A percentile compares a stretch with the other conserved stretches of the same genome.
These are phyloP conservation scores for Cantharis flavilabris DNA, from an alignment of 2,888 invertebrate genomes.

Conservation along the genomic window DNA sequence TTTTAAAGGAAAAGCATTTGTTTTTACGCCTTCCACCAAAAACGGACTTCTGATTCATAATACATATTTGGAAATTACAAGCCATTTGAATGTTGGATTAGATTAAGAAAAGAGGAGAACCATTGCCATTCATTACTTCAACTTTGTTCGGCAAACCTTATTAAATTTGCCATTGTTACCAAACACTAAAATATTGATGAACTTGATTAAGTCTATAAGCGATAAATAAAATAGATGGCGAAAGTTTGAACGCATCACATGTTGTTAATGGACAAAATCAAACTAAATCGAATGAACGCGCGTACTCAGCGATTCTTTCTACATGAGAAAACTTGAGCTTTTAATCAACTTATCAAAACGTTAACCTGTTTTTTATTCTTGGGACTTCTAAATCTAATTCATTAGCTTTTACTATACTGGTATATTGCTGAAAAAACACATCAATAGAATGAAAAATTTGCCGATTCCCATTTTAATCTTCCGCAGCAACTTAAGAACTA, in stretches of 20 bases:
- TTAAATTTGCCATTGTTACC: not conserved
- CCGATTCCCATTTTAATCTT: not conserved
- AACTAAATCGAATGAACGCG: conserved; percentile 7
- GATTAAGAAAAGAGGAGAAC: not conserved
- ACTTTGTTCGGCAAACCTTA: not conserved
- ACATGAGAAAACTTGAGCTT: not conserved
- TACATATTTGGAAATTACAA: not conserved
- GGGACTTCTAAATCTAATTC: conserved; percentile 14
- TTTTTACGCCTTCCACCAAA: not conserved
- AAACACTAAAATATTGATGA: not conserved
- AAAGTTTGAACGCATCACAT: conserved; percentile 1
- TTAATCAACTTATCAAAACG: conserved; percentile 22
- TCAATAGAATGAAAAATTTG: not conserved
- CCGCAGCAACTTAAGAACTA: not conserved
- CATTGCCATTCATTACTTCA: not conserved
- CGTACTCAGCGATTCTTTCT: conserved; percentile 3
- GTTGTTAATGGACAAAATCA: not conserved
- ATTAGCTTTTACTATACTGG: not conserved
- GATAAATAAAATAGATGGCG: not conserved
- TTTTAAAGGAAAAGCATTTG: not conserved
- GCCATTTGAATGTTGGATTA: not conserved
- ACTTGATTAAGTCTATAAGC: conserved; percentile 1
- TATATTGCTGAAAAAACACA: not conserved
- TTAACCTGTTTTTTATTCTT: conserved; percentile 18
- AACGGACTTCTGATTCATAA: not conserved